phyloP scores from a whole-genome alignment of 2,797 vertebrate species.

The Pempheris klunzingeri region DNA sequence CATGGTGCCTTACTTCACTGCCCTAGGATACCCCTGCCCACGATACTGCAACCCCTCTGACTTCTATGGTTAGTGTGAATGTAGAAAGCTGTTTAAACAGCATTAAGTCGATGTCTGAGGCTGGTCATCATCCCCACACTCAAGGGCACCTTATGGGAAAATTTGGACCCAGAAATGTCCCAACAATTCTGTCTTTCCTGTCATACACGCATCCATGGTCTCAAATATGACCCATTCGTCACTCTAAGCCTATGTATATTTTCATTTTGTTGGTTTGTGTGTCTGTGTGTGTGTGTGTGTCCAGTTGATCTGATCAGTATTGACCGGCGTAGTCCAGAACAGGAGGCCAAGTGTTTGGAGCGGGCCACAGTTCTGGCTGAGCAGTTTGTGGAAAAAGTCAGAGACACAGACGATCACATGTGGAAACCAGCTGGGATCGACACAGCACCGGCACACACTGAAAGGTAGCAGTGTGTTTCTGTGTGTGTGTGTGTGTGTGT shows the following conservation, averaged over 20 bases:
- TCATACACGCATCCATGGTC: neutral
- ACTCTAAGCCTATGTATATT: neutral
- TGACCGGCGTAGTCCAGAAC: slow-evolving; percentile 88
- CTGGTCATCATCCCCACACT: neutral
- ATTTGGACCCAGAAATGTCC: neutral
- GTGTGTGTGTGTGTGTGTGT: neutral
- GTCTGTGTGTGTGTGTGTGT: slow-evolving; percentile 30
- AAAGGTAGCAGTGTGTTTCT: slow-evolving; percentile 64
- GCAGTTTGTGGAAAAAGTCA: slow-evolving; percentile 89
- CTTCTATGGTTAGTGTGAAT: slow-evolving; percentile 91
- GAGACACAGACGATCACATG: slow-evolving; percentile 88
- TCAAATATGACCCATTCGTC: neutral
- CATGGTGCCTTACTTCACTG: slow-evolving; percentile 95
- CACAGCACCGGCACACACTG: slow-evolving; percentile 18
- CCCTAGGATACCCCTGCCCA: slow-evolving; percentile 92
- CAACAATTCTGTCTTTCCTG: no score
- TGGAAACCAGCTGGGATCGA: slow-evolving; percentile 85
- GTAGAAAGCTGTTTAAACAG: neutral
- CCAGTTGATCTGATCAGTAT: slow-evolving; percentile 94
- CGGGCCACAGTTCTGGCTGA: slow-evolving; percentile 84
- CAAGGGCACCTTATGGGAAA: neutral
- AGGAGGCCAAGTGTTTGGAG: slow-evolving; percentile 87
- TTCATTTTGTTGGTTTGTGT: neutral
- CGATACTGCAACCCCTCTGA: slow-evolving; percentile 96
- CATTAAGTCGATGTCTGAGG: neutral